Conservation (phyloP, 2,888 invertebrate species). For the Resseliella maxima region DNA sequence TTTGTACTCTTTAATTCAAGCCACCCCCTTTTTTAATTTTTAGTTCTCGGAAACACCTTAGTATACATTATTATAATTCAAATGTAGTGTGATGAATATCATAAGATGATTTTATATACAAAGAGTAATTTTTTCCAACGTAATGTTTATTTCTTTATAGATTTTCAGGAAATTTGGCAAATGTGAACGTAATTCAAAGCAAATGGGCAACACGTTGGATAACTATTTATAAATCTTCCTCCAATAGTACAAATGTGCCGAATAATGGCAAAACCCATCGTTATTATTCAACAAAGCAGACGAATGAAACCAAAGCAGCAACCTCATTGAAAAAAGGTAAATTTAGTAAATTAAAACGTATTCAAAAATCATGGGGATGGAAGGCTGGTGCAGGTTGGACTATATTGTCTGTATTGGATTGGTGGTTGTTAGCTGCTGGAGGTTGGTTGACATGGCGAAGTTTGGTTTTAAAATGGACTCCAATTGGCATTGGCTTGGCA, state of each 20-base stretch:
- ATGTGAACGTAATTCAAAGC: neutral
- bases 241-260: conserved; percentile 7
- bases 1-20: no score
- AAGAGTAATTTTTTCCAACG: neutral
- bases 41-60: no score
- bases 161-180: conserved; percentile 26
- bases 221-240: conserved; percentile 15
- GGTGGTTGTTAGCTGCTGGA: conserved; percentile 62
- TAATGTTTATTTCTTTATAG: neutral
- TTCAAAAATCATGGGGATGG: conserved; percentile 60
- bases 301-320: neutral
- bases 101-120: no score
- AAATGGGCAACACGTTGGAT: conserved; percentile 54
- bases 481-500: conserved; percentile 74
- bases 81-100: no score
- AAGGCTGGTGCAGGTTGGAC: conserved; percentile 60
- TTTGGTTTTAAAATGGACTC: conserved; percentile 75
- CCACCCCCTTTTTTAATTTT: no score
- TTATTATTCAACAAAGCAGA: conserved; percentile 8
- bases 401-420: conserved; percentile 61
- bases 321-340: conserved; percentile 60
- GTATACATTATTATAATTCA: no score
- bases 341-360: conserved; percentile 60
- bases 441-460: conserved; percentile 74
- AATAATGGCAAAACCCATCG: neutral